Evolutionary conservation across 2,113 vertebrate species (phyloP).

Genomic region (Albula glossodonta): DNA sequence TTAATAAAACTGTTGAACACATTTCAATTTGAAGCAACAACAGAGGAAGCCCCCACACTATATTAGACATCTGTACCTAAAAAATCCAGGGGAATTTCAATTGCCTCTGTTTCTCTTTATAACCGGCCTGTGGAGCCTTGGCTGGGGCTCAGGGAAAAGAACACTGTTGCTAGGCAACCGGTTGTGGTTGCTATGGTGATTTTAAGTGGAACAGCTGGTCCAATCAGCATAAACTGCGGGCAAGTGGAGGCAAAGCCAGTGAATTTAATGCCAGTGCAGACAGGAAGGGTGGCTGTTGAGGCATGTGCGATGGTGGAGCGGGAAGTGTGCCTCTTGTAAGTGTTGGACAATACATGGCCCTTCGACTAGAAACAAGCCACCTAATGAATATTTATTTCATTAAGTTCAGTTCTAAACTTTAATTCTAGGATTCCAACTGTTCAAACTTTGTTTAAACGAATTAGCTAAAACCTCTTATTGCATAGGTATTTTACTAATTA

Average conservation of each 20-base stretch:
- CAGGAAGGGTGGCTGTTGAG: conserved; percentile 82
- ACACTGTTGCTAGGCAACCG: conserved; percentile 89
- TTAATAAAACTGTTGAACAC: conserved; percentile 51
- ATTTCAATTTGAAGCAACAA: conserved; percentile 55
- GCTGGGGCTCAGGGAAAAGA: conserved; percentile 79
- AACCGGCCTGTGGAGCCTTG: conserved; percentile 82
- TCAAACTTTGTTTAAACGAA: conserved; percentile 48
- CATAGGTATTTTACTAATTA: not conserved
- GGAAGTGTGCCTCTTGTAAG: conserved; percentile 60
- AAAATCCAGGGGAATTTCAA: conserved; percentile 82
- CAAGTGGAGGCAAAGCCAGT: conserved; percentile 82
- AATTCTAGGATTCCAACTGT: conserved; percentile 65
- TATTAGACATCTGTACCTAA: conserved; percentile 35
- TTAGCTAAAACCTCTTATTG: not conserved
- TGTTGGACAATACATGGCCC: conserved; percentile 65
- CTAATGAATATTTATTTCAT: conserved; percentile 81
- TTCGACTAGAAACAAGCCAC: conserved; percentile 62
- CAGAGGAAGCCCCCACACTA: conserved; percentile 33
- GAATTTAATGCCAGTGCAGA: conserved; percentile 81
- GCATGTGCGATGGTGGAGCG: conserved; percentile 73
- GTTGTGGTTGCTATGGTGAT: conserved; percentile 98
- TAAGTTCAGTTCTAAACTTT: conserved; percentile 77
- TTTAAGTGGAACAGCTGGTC: conserved; percentile 90
- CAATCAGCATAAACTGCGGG: conserved; percentile 88
- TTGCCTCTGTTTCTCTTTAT: conserved; percentile 62